phyloP scores from a whole-genome alignment of 2,888 invertebrate genomes.

The Physocephala rufipes region DNA sequence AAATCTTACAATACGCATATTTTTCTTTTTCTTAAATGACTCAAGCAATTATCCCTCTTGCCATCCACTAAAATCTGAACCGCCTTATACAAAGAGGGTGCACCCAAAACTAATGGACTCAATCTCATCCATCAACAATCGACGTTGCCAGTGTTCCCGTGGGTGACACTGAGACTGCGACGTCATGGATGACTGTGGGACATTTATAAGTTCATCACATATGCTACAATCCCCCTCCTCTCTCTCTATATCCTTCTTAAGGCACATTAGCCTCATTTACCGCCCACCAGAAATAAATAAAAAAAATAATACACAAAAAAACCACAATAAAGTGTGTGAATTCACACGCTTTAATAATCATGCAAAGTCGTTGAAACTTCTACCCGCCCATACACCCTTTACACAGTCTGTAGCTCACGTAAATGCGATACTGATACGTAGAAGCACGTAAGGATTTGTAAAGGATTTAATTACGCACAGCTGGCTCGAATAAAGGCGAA shows the following conservation, averaged over 20 bases:
- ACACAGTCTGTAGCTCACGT: background rate
- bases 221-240: conserved; percentile 39
- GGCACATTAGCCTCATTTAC: conserved; percentile 38
- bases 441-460: conserved; percentile 27
- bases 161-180: background rate
- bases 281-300: conserved; percentile 33
- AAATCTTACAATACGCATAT: too few relatives aligned
- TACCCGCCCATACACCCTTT: background rate
- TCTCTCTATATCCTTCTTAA: background rate
- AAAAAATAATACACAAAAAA: conserved; percentile 8
- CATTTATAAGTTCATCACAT: conserved; percentile 46
- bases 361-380: background rate
- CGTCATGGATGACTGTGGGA: conserved; percentile 37
- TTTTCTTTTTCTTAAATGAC: too few relatives aligned
- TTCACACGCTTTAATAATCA: conserved; percentile 15
- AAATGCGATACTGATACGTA: background rate
- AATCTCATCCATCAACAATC: background rate
- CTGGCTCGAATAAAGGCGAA: conserved; percentile 40
- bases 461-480: conserved; percentile 45
- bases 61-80: background rate
- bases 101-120: background rate
- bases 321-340: background rate
- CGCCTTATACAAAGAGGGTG: background rate
- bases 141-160: background rate
- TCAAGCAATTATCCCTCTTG: too few relatives aligned